Conservation (phyloP, 1,140 invertebrate species). For the Phocides pigmalion region DNA sequence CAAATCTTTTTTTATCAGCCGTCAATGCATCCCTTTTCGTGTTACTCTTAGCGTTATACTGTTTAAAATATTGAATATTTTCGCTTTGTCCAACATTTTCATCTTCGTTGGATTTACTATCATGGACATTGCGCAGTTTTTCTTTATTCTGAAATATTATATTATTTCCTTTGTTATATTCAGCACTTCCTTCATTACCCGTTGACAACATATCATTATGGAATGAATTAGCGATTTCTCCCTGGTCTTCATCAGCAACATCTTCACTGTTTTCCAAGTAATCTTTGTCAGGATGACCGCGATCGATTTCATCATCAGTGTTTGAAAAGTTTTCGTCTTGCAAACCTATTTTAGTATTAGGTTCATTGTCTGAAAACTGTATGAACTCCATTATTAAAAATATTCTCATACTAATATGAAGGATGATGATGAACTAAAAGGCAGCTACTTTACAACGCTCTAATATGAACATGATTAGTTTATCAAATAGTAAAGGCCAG, state of each 20-base stretch:
- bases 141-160: constrained; percentile 46
- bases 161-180: constrained; percentile 34
- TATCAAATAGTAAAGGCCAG: too few relatives aligned
- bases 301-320: not conserved
- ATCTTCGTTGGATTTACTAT: constrained; percentile 38
- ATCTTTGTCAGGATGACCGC: not conserved
- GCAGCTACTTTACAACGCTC: too few relatives aligned
- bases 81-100: constrained; percentile 35
- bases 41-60: not conserved
- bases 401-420: not conserved
- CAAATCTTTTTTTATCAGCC: not conserved
- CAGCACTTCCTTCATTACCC: constrained; percentile 29
- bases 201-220: constrained; percentile 18
- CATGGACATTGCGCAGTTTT: constrained; percentile 36
- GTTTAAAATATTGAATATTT: not conserved
- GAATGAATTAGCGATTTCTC: not conserved
- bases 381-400: not conserved
- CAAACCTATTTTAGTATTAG: constrained; percentile 18
- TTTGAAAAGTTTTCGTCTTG: not conserved
- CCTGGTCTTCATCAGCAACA: not conserved
- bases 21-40: not conserved
- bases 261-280: constrained; percentile 15
- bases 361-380: not conserved
- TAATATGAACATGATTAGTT: too few relatives aligned
- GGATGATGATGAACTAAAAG: too few relatives aligned